These are phyloP conservation scores for Diarsia mendica DNA, from an alignment of 2,888 invertebrate species.

Conservation along the genomic window DNA sequence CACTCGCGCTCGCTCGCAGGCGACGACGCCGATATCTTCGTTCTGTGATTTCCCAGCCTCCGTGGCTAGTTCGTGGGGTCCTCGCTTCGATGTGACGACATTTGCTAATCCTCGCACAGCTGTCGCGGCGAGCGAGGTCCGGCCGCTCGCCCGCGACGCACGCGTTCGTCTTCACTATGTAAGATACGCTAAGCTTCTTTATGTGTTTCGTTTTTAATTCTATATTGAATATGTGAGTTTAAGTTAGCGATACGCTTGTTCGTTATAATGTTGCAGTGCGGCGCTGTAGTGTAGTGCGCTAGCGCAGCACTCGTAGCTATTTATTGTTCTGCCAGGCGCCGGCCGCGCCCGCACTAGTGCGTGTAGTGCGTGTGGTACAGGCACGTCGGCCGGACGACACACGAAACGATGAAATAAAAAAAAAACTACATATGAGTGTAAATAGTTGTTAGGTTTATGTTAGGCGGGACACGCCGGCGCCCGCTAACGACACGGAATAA, in stretches of 20 bases:
- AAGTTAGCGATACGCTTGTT: constrained; percentile 52
- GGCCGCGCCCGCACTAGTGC: background rate
- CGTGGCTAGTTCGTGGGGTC: constrained; percentile 43
- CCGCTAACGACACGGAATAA: constrained; percentile 46
- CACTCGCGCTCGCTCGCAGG: background rate
- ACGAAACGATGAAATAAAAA: constrained; percentile 47
- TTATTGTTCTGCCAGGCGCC: constrained; percentile 13
- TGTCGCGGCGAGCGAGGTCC: constrained; percentile 30
- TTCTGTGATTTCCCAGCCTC: constrained; percentile 53
- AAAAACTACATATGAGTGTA: constrained; percentile 65
- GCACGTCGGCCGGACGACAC: constrained; percentile 33
- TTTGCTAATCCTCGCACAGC: constrained; percentile 49
- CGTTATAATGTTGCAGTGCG: constrained; percentile 13
- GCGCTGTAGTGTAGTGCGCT: constrained; percentile 12
- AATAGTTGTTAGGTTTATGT: constrained; percentile 67
- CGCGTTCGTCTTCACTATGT: constrained; percentile 55
- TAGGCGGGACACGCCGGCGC: constrained; percentile 26
- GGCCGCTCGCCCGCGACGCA: constrained; percentile 42
- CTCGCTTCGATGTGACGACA: constrained; percentile 48
- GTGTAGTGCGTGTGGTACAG: background rate
- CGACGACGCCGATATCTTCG: constrained; percentile 7
- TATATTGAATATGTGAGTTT: constrained; percentile 52
- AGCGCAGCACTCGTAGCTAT: constrained; percentile 9
- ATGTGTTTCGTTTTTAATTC: constrained; percentile 55
- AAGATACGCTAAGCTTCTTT: constrained; percentile 64